Evolutionary conservation across 2,797 vertebrate genomes (phyloP).

Genomic region (Gila robusta): DNA sequence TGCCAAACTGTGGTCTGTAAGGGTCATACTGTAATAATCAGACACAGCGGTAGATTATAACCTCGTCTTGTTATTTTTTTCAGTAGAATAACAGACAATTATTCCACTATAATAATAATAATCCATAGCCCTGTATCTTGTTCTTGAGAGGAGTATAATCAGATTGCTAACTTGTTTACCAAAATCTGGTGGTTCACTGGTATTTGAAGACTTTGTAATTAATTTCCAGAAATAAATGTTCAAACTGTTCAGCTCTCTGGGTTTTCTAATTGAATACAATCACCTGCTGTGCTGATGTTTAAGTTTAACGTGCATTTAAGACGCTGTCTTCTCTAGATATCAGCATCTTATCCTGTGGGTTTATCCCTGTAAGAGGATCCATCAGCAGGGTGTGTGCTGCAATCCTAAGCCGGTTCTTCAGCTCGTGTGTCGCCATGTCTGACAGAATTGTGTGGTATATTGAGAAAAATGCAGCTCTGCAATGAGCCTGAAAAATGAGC

Average conservation of each 20-base stretch:
- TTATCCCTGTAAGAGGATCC: constrained; percentile 39
- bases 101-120: constrained; percentile 74
- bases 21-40: constrained; percentile 78
- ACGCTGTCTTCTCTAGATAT: background rate
- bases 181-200: constrained; percentile 85
- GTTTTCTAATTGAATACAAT: constrained; percentile 40
- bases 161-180: constrained; percentile 75
- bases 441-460: background rate
- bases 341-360: constrained; percentile 14
- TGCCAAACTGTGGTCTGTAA: constrained; percentile 75
- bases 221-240: constrained; percentile 87
- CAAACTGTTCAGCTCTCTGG: constrained; percentile 75
- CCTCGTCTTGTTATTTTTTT: constrained; percentile 70
- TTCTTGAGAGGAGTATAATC: constrained; percentile 74
- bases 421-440: background rate
- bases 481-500: too few species aligned
- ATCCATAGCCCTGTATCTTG: constrained; percentile 78
- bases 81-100: constrained; percentile 70
- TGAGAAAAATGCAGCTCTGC: background rate
- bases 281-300: background rate
- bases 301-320: background rate
- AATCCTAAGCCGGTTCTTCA: background rate
- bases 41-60: constrained; percentile 79
- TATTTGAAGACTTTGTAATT: constrained; percentile 86
- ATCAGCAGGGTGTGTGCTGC: background rate